These are phyloP conservation scores for Mythimna loreyi DNA, from an alignment of 2,888 invertebrate species.

Conservation along the genomic window DNA sequence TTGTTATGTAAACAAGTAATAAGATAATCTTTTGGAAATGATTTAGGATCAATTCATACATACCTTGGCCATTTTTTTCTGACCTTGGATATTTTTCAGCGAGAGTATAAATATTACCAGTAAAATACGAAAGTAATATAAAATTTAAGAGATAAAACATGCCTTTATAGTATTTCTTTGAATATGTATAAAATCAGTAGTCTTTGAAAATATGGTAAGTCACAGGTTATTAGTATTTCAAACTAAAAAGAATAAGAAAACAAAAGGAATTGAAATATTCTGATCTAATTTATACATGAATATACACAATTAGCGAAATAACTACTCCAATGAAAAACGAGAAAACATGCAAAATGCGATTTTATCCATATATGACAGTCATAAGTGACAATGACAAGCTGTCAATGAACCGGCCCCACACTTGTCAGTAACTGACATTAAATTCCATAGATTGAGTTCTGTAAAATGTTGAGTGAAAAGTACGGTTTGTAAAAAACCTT, in stretches of 20 bases:
- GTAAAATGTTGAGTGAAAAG: no score
- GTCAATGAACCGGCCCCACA: background rate
- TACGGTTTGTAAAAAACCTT: no score
- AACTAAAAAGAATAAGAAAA: slow-evolving; percentile 26
- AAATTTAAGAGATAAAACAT: slow-evolving; percentile 77
- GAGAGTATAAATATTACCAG: slow-evolving; percentile 61
- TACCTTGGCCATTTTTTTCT: slow-evolving; percentile 76
- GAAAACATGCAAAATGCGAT: background rate
- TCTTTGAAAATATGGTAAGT: background rate
- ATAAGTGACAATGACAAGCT: background rate
- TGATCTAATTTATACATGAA: background rate
- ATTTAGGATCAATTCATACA: slow-evolving; percentile 4
- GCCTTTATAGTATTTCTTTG: slow-evolving; percentile 64
- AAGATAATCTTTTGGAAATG: background rate
- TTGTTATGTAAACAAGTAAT: slow-evolving; percentile 51
- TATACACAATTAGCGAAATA: background rate
- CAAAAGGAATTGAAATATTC: slow-evolving; percentile 6
- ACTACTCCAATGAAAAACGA: background rate
- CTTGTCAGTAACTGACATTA: no score
- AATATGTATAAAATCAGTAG: slow-evolving; percentile 8
- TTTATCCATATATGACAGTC: slow-evolving; percentile 10
- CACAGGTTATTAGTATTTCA: background rate
- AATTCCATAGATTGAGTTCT: no score
- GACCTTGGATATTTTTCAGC: slow-evolving; percentile 69
- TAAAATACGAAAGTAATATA: slow-evolving; percentile 69